Evolutionary conservation across 2,888 invertebrate genomes (phyloP).

Genomic region (Cheilosia grossa): DNA sequence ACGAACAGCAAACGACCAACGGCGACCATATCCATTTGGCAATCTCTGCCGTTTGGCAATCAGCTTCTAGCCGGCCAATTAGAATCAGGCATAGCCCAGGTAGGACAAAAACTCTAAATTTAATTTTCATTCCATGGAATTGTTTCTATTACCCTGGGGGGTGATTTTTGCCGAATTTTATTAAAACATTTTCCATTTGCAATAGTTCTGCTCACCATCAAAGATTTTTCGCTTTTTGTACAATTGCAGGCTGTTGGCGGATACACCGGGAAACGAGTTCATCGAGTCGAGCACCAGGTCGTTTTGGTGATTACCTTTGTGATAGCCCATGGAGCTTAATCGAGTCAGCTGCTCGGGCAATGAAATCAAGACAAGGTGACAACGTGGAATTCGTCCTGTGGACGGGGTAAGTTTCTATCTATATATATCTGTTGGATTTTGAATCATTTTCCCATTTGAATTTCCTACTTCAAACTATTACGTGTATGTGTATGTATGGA

Average conservation of each 20-base stretch:
- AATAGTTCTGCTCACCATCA: neutral
- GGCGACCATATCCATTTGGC: slow-evolving; percentile 22
- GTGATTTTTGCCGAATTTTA: slow-evolving; percentile 60
- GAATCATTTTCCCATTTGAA: slow-evolving; percentile 43
- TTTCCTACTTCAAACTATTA: slow-evolving; percentile 10
- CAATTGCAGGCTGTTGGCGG: slow-evolving; percentile 86
- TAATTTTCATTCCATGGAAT: slow-evolving; percentile 61
- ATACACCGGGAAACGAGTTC: slow-evolving; percentile 85
- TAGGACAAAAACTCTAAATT: slow-evolving; percentile 51
- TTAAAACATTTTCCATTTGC: slow-evolving; percentile 43
- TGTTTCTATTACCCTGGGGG: slow-evolving; percentile 29
- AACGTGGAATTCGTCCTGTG: slow-evolving; percentile 96
- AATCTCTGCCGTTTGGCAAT: slow-evolving; percentile 43
- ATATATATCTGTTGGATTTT: slow-evolving; percentile 16
- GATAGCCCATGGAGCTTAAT: slow-evolving; percentile 95
- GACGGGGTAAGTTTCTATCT: slow-evolving; percentile 90
- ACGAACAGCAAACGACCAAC: neutral
- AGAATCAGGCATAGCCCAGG: slow-evolving; percentile 35
- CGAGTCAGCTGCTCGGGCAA: slow-evolving; percentile 93
- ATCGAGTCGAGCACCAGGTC: slow-evolving; percentile 87
- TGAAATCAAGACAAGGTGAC: slow-evolving; percentile 92
- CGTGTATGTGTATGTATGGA: neutral
- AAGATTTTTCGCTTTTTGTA: slow-evolving; percentile 20
- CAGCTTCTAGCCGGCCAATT: slow-evolving; percentile 60
- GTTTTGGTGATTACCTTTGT: slow-evolving; percentile 91